Evolutionary conservation across 2,888 invertebrate genomes (phyloP), one percentile per base, ranked within the genome.

Genomic region (Protodeltote pygarga): DNA sequence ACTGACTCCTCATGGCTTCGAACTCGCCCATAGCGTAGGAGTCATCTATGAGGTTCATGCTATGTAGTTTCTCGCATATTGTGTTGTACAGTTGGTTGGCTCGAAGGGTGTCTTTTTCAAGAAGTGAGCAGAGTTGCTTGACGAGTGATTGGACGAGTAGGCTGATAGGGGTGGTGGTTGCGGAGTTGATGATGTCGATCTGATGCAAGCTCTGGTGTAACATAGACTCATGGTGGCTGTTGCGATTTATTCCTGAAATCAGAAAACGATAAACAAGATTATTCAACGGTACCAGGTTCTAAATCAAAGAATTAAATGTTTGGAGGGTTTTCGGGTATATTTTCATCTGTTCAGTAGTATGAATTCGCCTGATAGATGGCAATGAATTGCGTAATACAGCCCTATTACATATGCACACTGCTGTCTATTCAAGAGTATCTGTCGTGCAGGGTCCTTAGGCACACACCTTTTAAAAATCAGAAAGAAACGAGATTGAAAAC

Each of bases 11-110:
- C 87, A 95, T 93, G 0, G 93, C 93, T 74, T 95, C 95, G 72
- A 95, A 95, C 76, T 96, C 95, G 23, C 93, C 93, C 93, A 94
- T 93, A 3, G 93, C 89, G 64, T 95, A 96, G 0, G 95, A 95
- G 71, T 94, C 92, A 67, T 95, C 95, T 39, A 96, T 94, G 8
- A 96, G 81, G 41, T 94, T 93, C 94, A 95, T 94, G 59, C 94
- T 92, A 70, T 93, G 93, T 8, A 96, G 81, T 79, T 94, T 94
- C 62, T 94, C 93, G 69, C 95, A 96, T 59, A 96, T 94, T 15
- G 93, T 92, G 60, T 93, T 93, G 81, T 95, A 96, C 1, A 95
- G 86, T 58, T 93, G 92, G 50, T 93, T 90, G 10, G 94, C 94
- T 59, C 93, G 86, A 2, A 78, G 71, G 9, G 83, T 77, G 73